Evolutionary conservation across 2,797 vertebrate species (phyloP), one percentile per base, ranked within the genome.

Genomic region (Muscicapa striata): DNA sequence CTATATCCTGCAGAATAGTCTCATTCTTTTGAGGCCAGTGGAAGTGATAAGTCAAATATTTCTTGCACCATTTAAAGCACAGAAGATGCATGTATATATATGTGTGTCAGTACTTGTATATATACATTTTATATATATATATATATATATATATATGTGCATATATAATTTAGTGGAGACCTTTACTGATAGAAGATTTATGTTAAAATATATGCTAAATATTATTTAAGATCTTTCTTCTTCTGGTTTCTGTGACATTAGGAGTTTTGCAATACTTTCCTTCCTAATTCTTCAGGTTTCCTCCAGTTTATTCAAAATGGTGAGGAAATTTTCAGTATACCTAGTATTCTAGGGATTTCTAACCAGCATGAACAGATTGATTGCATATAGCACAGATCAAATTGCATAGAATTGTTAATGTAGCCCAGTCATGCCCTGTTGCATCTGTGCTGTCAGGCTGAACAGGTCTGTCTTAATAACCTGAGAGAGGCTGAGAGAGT

Each of bases 381-480:
- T 24, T 85, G 20, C 46, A 57, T 57, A 11, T 51, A 88, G 49
- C 40, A 75, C 30, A 62, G 69, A 78, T 58, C 55, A 90, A 75
- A 62, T 43, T 34, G 49, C 46, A 40, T 4, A 23, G 80, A 84
- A 62, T 21, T 80, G n/a, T 67, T 89, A 68, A 52, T 16, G 36
- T 68, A 59, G 54, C 46, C 43, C 72, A 30, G 51, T 76, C 49
- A 21, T 79, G 51, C 70, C 73, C 45, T 36, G 18, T 75, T 94
- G 34, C 23, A 32, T 87, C 72, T 59, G 48, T 81, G 79, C 79
- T 89, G 49, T 87, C 84, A 89, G 51, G 74, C 24, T 83, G 68
- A 92, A 23, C 41, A 67, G 51, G 26, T 85, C 64, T 93, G 40
- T 91, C 57, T 92, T 93, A 83, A 90, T 84, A 89, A 94, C 22